Base-by-base conservation (phyloP, 1,140 invertebrate genomes). In the Neodiprion pinetum region DNA sequence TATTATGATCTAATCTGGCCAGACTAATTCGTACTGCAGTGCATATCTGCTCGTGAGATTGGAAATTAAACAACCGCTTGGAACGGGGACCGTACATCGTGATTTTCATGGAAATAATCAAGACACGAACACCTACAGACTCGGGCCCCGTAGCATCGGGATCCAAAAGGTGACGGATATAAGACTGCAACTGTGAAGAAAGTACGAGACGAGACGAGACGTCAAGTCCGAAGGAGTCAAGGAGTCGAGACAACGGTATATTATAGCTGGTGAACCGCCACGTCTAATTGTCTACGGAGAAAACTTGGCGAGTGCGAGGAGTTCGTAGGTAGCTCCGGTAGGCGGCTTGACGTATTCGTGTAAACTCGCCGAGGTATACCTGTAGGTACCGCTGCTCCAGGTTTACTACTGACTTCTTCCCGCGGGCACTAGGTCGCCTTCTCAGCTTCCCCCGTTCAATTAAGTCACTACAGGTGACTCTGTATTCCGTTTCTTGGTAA, bases 351-450 rank as follows among this genome's bases (percentile, higher is more conserved):
- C 28, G 28, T 40, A 40, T 40, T 40, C 28, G 28, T 40, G 28
- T 40, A 40, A 40, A 40, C 28, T 40, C 28, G 28, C 1, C 28
- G 28, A 3, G 11, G 53, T 61, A 61, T 61, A 21, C 17, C 17
- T 21, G 17, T 21, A 61, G 53, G 9, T 61, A 61, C 53, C 53
- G 53, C 53, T 61, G 53, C 53, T 61, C 53, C 53, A 61, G 53
- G 53, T 61, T 61, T 61, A 61, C 28, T 40, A 40, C 53, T 17
- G 53, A 14, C 53, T 61, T 12, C 0, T 17, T 61, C 53, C 53
- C 53, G 53, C 53, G 53, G 53, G 53, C 53, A 61, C 53, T 61
- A 61, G 53, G 53, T 61, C 53, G 53, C 53, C 53, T 61, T 61
- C 53, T 61, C n/a, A 17, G 11, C 53, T 9, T 61, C 53, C 53